Conservation (phyloP, 2,888 invertebrate species). For the Halocaridina rubra region DNA sequence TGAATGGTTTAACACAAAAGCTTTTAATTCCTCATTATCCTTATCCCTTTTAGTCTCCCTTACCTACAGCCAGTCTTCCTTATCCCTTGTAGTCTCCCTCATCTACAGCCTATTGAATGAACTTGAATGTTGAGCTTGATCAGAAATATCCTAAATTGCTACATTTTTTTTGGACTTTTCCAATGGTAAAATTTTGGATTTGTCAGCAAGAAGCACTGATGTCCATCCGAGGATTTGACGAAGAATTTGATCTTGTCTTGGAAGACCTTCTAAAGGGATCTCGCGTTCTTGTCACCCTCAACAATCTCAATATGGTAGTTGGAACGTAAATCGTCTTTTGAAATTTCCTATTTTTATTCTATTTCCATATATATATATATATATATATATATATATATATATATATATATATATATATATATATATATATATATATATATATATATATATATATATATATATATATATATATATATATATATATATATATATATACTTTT, state of each 20-base stretch:
- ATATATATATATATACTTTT: not conserved
- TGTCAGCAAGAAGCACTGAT: not conserved
- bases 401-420: slow-evolving; percentile 9
- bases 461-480: slow-evolving; percentile 11
- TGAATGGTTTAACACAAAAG: no score
- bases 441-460: slow-evolving; percentile 1
- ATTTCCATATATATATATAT: not conserved
- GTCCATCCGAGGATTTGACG: slow-evolving; percentile 25
- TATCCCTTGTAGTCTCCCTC: not conserved
- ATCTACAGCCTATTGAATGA: no score
- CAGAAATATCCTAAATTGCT: no score
- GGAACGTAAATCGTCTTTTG: no score
- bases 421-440: slow-evolving; percentile 4
- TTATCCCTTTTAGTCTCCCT: no score
- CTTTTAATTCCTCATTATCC: no score
- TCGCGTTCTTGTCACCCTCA: slow-evolving; percentile 38
- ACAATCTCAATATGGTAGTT: slow-evolving; percentile 48
- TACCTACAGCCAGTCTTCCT: not conserved
- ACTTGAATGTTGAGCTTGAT: no score
- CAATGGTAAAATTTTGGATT: not conserved
- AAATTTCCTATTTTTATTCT: no score
- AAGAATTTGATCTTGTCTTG: slow-evolving; percentile 34
- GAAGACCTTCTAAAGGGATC: slow-evolving; percentile 40
- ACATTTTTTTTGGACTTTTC: no score
- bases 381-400: slow-evolving; percentile 6